phyloP scores from a whole-genome alignment of 2,113 vertebrate genomes.

The Myotis lucifugus region DNA sequence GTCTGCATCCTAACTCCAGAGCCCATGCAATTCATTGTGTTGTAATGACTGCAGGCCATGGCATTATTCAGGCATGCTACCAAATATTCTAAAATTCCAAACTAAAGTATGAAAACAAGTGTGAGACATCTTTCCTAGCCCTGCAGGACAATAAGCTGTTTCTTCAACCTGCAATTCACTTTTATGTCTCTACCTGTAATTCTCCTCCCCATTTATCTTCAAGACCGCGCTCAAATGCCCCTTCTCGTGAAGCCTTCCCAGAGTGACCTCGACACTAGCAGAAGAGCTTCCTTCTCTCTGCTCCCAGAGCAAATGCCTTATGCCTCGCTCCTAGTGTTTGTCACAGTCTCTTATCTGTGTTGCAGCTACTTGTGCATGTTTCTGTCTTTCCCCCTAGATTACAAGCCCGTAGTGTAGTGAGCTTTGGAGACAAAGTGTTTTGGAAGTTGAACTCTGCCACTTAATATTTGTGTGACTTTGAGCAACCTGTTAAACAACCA shows the following conservation, averaged over 20 bases:
- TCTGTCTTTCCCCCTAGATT: neutral
- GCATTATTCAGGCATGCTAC: neutral
- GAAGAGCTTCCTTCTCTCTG: neutral
- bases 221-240: neutral
- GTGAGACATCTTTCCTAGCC: neutral
- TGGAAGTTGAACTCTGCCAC: neutral
- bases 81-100: constrained; percentile 28
- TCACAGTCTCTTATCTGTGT: neutral
- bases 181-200: neutral
- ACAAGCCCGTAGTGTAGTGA: neutral
- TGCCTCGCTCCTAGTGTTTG: neutral
- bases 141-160: neutral
- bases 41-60: neutral
- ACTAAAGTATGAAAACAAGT: neutral
- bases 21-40: neutral
- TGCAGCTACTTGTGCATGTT: neutral
- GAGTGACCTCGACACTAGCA: neutral
- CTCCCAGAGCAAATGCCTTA: neutral
- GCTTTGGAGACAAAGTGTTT: neutral
- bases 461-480: neutral
- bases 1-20: neutral
- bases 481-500: neutral
- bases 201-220: neutral
- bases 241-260: neutral
- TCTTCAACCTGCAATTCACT: neutral